Evolutionary conservation across 2,888 invertebrate species (phyloP), one percentile per base, ranked within the genome.

Genomic region (Diabrotica balteata): DNA sequence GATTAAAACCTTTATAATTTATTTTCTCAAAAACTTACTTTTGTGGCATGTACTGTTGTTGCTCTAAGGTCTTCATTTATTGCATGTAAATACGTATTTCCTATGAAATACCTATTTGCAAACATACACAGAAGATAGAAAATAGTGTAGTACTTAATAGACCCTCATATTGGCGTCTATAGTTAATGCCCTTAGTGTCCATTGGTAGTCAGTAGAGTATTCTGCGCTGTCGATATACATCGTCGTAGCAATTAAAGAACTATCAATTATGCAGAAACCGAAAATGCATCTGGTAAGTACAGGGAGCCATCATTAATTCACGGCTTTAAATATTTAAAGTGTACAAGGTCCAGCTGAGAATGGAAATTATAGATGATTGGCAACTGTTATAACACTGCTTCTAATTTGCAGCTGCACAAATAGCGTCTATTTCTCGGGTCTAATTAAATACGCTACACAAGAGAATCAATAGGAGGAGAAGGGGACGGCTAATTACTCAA

Each of bases 281-380:
- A 69, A 73, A 73, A 73, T 73, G 71, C 71, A 71, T 71, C 69
- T 68, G 66, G 66, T 73, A 73, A 73, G 72, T 68, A 73, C 66
- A 63, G 71, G 67, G 72, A 71, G 72, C 45, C 64, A 68, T 72
- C 52, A 64, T 46, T 67, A 63, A 67, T 66, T 66, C 66, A 69
- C 11, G 11, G 32, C 22, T 47, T 55, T 69, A 66, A 71, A 68
- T 73, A 67, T 71, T 73, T 73, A 69, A 73, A 69, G 51, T 76
- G 59, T 62, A 66, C 62, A 62, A 69, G 69, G 66, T 78, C 76
- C 72, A 73, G 73, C 73, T 69, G 63, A 69, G 67, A 70, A 76
- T 79, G 77, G 78, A 79, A 80, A 81, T 81, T 82, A 80, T 80
- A 78, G 77, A 80, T 79, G 80, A 81, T 80, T 78, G 80, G 80